Base-by-base conservation (phyloP, 2,113 vertebrate species). In the Anolis sagrei region DNA sequence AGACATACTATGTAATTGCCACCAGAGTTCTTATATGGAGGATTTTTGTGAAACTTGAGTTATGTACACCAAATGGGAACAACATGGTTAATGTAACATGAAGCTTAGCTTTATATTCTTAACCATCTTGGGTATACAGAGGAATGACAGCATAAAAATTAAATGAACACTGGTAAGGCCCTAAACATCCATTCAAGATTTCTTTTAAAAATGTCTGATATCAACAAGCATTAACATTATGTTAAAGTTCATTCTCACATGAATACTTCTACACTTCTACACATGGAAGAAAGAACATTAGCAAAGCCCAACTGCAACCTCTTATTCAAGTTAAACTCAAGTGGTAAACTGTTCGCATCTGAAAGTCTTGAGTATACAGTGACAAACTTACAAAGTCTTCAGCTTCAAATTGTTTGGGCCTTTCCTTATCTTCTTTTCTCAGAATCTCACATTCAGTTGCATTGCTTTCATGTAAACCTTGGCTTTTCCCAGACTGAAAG, bases 331-430 rank as follows among this genome's bases (percentile, higher is more conserved):
- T 29, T 27, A 68, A 68, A 29, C 76, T 69, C 34, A 70, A 85
- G 34, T 49, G 29, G 89, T 75, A 76, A 77, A 73, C 19, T 16
- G 7, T 70, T 70, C 21, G 10, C 32, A 69, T 68, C 23, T 58
- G 32, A 8, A 44, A 39, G 62, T 69, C 44, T 32, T 39, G 62
- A 77, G 39, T 19, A 32, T 87, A 90, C 86, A 82, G 86, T 4
- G 82, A 87, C 80, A 89, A 86, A 97, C 97, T 96, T 96, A 97
- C 97, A 94, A 97, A 97, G 92, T 97, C 97, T 90, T 97, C 97
- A 86, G 96, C 96, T 87, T 96, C 95, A 94, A 97, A 97, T 29
- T 96, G 96, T 89, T 93, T 96, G 48, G 91, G 82, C 85, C 90
- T 83, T 93, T 95, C 95, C 44, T 93, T 94, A 69, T 94, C 94